phyloP scores from a whole-genome alignment of 2,888 invertebrate genomes.

The Scotopteryx bipunctaria region DNA sequence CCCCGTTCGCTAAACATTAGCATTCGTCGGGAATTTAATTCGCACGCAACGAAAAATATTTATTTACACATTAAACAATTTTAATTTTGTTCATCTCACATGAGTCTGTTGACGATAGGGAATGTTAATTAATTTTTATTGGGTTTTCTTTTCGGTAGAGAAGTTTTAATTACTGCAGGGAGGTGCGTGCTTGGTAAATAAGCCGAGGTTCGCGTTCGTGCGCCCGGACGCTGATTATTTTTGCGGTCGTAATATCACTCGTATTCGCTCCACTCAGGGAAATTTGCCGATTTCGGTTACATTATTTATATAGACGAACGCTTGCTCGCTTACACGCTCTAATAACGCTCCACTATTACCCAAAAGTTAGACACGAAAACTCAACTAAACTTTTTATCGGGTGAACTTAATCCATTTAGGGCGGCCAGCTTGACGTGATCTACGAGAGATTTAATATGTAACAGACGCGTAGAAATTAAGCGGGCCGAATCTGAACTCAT shows the following conservation, averaged over 20 bases:
- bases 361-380: constrained; percentile 35
- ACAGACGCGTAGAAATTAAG: constrained; percentile 69
- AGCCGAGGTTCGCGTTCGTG: constrained; percentile 40
- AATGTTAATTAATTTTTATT: constrained; percentile 70
- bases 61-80: constrained; percentile 64
- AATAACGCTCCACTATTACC: constrained; percentile 30
- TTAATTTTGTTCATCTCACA: constrained; percentile 62
- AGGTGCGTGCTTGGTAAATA: constrained; percentile 59
- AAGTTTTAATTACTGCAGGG: constrained; percentile 70
- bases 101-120: constrained; percentile 58
- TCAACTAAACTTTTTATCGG: constrained; percentile 42
- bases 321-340: constrained; percentile 39
- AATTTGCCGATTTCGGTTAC: constrained; percentile 55
- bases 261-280: constrained; percentile 52
- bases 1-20: constrained; percentile 76
- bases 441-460: constrained; percentile 51
- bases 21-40: constrained; percentile 78
- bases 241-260: constrained; percentile 65
- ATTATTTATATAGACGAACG: constrained; percentile 55
- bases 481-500: constrained; percentile 73
- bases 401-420: constrained; percentile 59
- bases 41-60: constrained; percentile 67
- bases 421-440: constrained; percentile 57
- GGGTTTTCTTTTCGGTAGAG: constrained; percentile 69
- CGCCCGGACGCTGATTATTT: constrained; percentile 64